These are phyloP conservation scores for Taenaris catops DNA, from an alignment of 2,888 invertebrate species.

Conservation along the genomic window DNA sequence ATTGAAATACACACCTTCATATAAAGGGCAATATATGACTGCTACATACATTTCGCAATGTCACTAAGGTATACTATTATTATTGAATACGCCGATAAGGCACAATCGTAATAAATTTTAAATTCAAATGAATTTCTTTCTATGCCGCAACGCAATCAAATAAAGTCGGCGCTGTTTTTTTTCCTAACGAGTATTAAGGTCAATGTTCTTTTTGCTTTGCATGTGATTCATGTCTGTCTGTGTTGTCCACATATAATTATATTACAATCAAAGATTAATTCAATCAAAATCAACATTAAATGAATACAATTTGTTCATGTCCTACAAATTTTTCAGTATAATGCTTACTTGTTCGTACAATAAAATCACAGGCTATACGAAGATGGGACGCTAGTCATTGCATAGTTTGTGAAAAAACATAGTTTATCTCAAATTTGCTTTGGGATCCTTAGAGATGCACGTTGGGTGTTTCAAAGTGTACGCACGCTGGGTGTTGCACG, in stretches of 20 bases:
- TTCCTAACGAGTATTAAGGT: slow-evolving; percentile 24
- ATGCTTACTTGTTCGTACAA: not conserved
- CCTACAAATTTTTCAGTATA: not conserved
- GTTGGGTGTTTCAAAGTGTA: slow-evolving; percentile 27
- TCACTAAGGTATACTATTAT: slow-evolving; percentile 38
- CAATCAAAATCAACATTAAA: not conserved
- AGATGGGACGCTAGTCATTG: not conserved
- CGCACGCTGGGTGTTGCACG: slow-evolving; percentile 58
- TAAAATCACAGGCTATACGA: not conserved
- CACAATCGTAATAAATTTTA: slow-evolving; percentile 27
- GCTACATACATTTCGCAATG: slow-evolving; percentile 33
- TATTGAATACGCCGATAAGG: slow-evolving; percentile 24
- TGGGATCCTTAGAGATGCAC: slow-evolving; percentile 36
- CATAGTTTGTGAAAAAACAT: too few relatives aligned
- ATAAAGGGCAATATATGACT: slow-evolving; percentile 44
- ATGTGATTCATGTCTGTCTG: slow-evolving; percentile 28
- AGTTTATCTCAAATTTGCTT: slow-evolving; percentile 25
- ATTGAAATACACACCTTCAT: slow-evolving; percentile 30
- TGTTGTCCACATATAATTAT: slow-evolving; percentile 26
- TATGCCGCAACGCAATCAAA: slow-evolving; percentile 11
- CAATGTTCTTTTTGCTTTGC: slow-evolving; percentile 35
- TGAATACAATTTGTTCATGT: not conserved
- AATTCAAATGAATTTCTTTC: slow-evolving; percentile 42
- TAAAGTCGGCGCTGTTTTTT: slow-evolving; percentile 10
- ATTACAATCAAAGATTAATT: not conserved